phyloP scores from a whole-genome alignment of 1,140 invertebrate species.

The Pectinophora gossypiella region DNA sequence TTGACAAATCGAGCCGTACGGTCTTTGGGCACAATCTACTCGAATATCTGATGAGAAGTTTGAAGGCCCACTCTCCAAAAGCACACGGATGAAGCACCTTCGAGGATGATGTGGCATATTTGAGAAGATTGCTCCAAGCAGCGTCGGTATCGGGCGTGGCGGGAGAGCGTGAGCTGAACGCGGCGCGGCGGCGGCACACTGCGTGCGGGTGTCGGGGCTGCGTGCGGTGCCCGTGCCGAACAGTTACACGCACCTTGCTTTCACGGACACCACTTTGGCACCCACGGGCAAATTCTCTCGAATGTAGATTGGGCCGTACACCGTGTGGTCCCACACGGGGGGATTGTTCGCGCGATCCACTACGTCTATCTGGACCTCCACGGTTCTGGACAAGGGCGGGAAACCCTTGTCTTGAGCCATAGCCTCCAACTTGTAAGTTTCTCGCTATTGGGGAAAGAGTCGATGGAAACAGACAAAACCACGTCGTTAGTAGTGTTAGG shows the following conservation, averaged over 20 bases:
- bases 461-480: conserved; percentile 81
- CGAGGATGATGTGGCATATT: no score
- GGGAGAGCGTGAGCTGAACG: neutral
- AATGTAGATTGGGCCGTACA: conserved; percentile 97
- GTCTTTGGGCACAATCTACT: no score
- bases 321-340: conserved; percentile 96
- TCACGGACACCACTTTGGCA: conserved; percentile 96
- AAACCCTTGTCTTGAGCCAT: conserved; percentile 97
- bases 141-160: neutral
- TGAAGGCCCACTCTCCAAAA: neutral
- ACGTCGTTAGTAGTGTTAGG: conserved; percentile 79
- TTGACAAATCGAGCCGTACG: no score
- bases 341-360: conserved; percentile 98
- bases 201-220: conserved; percentile 74
- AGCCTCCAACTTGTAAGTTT: conserved; percentile 97
- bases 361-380: conserved; percentile 98
- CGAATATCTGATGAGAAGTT: no score
- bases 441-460: conserved; percentile 85
- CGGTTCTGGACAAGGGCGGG: conserved; percentile 93
- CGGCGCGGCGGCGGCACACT: conserved; percentile 50
- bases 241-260: conserved; percentile 90
- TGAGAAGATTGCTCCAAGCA: no score
- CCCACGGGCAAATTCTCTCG: conserved; percentile 97
- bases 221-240: conserved; percentile 77
- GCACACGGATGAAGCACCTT: neutral